Base-by-base conservation (phyloP, 2,113 vertebrate species). In the Alethe castanea region DNA sequence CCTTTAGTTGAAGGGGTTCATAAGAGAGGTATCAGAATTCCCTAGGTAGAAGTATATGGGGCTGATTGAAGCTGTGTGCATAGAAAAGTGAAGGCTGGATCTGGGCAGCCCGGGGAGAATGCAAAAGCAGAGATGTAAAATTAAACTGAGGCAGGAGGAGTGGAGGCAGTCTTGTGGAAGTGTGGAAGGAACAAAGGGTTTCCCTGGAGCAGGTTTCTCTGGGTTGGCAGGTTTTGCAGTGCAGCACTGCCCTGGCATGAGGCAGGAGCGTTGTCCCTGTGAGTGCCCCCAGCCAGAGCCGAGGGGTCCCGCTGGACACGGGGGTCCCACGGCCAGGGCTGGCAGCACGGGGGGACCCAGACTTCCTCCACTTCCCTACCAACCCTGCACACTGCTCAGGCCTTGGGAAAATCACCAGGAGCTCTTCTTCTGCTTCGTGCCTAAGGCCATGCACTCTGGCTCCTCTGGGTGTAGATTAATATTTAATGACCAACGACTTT, bases 401-500 rank as follows among this genome's bases (percentile, higher is more conserved):
- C 61, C 65, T 45, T 47, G 56, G 5, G 54, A 60, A 61, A 65
- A 7, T 18, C 56, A 15, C 29, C 40, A 13, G 33, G 61, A 67
- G 23, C 84, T 9, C 36, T 78, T 70, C 9, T 72, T 57, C 44
- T 61, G 7, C 76, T 78, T 60, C 61, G 25, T 45, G 44, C 44
- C 44, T 45, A 1, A 65, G 77, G 35, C 48, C 36, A 9, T 23
- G 69, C 2, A 0, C 40, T 87, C 53, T 33, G 19, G 8, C 36
- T 92, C 48, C 57, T 81, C 28, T 53, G 52, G 45, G 36, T 24
- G 12, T 35, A 78, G 33, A 35, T 91, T 61, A 76, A 91, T 65
- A 77, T 77, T 92, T 76, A 94, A 90, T 73, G 50, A 65, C 31
- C 79, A 91, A 85, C 72, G 65, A 42, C 45, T 79, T 40, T 44